These are phyloP conservation scores for Eretmocerus hayati DNA, from an alignment of 2,888 invertebrate species.

Conservation along the genomic window DNA sequence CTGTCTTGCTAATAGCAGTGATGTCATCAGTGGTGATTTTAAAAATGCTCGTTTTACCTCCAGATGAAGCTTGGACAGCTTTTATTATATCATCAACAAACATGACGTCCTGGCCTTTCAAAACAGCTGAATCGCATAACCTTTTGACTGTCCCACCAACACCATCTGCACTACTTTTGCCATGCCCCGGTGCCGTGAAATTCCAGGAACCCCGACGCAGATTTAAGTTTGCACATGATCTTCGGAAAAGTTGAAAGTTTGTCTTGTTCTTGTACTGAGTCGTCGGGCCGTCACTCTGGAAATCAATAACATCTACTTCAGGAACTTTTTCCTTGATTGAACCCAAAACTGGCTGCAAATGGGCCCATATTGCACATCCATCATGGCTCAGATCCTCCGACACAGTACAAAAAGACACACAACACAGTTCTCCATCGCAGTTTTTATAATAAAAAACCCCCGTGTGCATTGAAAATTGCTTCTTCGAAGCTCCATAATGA, in stretches of 20 bases:
- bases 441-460: slow-evolving; percentile 15
- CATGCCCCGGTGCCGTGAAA: slow-evolving; percentile 17
- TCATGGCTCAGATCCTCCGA: slow-evolving; percentile 12
- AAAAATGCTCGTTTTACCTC: slow-evolving; percentile 2
- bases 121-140: slow-evolving; percentile 12
- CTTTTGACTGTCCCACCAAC: slow-evolving; percentile 9
- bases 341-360: too few species aligned
- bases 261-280: too few species aligned
- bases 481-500: slow-evolving; percentile 15
- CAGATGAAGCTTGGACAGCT: not conserved
- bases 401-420: slow-evolving; percentile 10
- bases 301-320: too few species aligned
- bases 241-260: too few species aligned
- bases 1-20: not conserved
- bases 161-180: slow-evolving; percentile 14
- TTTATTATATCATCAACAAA: not conserved
- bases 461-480: slow-evolving; percentile 9
- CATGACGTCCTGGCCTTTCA: slow-evolving; percentile 5
- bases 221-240: slow-evolving; percentile 2
- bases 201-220: slow-evolving; percentile 11
- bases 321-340: too few species aligned
- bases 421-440: slow-evolving; percentile 2
- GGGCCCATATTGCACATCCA: slow-evolving; percentile 7
- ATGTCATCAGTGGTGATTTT: not conserved
- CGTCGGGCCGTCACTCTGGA: too few species aligned